Evolutionary conservation across 2,113 vertebrate genomes (phyloP).

Genomic region (Crotophaga sulcirostris): DNA sequence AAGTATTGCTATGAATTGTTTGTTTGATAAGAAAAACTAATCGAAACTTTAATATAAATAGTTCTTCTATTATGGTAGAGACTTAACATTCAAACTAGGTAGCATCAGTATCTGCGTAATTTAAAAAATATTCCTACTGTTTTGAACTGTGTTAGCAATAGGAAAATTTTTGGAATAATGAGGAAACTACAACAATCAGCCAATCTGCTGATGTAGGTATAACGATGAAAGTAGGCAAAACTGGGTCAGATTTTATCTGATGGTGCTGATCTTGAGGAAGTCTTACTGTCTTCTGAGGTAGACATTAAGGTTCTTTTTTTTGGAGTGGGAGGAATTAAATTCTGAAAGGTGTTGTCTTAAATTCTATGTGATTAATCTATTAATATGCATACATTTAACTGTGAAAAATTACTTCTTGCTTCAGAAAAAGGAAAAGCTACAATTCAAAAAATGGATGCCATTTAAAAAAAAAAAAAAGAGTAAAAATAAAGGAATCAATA

Average conservation of each 20-base stretch:
- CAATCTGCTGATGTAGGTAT: conserved; percentile 35
- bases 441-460: not conserved
- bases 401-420: not conserved
- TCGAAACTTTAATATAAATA: not conserved
- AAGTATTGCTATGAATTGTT: not conserved
- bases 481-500: not conserved
- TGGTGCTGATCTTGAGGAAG: conserved; percentile 25
- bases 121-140: not conserved
- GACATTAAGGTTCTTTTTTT: not conserved
- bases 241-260: conserved; percentile 68
- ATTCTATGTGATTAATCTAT: not conserved
- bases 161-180: conserved; percentile 36
- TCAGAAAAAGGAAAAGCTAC: not conserved
- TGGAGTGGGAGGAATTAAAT: not conserved
- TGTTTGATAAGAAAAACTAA: not conserved
- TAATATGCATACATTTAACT: not conserved
- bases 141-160: not conserved
- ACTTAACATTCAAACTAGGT: not conserved
- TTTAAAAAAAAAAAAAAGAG: not conserved
- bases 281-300: not conserved
- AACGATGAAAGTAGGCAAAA: conserved; percentile 50
- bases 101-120: not conserved
- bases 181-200: not conserved
- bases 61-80: not conserved
- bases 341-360: not conserved